Evolutionary conservation across 2,888 invertebrate genomes (phyloP).

Genomic region (Ecliptopera silaceata): DNA sequence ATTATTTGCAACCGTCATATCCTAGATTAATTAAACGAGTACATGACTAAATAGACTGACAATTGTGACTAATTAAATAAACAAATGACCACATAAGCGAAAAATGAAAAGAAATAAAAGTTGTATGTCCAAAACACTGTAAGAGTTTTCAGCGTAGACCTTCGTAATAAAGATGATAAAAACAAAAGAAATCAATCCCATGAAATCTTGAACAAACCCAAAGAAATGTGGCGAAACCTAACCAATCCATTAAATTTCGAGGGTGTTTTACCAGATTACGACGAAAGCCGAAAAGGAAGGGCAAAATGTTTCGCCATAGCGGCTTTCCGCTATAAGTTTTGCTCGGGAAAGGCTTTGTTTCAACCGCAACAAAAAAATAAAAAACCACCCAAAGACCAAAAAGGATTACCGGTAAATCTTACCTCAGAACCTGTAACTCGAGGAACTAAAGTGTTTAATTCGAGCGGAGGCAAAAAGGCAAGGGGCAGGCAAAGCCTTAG

Average conservation of each 20-base stretch:
- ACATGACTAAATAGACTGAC: no score
- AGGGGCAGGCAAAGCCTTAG: slow-evolving; percentile 53
- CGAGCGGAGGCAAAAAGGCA: slow-evolving; percentile 41
- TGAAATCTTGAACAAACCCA: slow-evolving; percentile 1
- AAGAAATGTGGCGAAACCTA: slow-evolving; percentile 1
- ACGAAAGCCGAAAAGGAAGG: slow-evolving; percentile 7
- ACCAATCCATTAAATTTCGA: slow-evolving; percentile 15
- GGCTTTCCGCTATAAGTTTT: slow-evolving; percentile 3
- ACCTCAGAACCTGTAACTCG: slow-evolving; percentile 26
- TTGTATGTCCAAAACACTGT: not conserved
- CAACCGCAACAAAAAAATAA: slow-evolving; percentile 10
- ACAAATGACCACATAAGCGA: no score
- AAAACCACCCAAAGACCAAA: slow-evolving; percentile 15
- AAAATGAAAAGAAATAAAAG: no score
- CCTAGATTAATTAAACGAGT: no score
- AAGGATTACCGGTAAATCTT: slow-evolving; percentile 24
- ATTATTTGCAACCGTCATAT: no score
- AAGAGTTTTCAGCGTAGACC: not conserved
- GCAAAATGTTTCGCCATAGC: slow-evolving; percentile 6
- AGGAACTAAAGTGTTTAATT: slow-evolving; percentile 37
- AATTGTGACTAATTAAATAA: no score
- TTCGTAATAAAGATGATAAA: not conserved
- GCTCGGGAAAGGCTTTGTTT: slow-evolving; percentile 9
- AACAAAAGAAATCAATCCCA: not conserved
- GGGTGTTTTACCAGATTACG: slow-evolving; percentile 11